These are phyloP conservation scores for Cerceris ruficornis DNA, from an alignment of 2,888 invertebrate genomes.

Conservation along the genomic window DNA sequence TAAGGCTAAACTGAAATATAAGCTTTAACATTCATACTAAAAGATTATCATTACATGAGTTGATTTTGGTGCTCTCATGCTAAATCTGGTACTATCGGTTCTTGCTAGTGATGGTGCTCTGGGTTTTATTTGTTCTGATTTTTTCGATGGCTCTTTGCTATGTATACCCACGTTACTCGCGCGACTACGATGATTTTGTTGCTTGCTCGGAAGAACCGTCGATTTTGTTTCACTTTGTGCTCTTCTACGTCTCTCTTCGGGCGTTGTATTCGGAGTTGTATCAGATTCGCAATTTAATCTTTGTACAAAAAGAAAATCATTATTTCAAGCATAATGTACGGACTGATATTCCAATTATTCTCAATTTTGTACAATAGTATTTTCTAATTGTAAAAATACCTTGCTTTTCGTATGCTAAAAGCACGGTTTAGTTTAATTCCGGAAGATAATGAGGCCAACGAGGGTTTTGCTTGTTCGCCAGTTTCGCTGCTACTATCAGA, in stretches of 20 bases:
- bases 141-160: slow-evolving; percentile 67
- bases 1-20: not conserved
- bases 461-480: slow-evolving; percentile 66
- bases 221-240: slow-evolving; percentile 69
- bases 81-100: slow-evolving; percentile 86
- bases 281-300: slow-evolving; percentile 74
- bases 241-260: slow-evolving; percentile 72
- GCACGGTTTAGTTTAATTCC: slow-evolving; percentile 75
- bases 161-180: slow-evolving; percentile 63
- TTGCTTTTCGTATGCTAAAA: slow-evolving; percentile 74
- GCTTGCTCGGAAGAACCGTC: slow-evolving; percentile 59
- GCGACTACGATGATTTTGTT: slow-evolving; percentile 68
- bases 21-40: too few relatives aligned
- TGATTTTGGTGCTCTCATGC: slow-evolving; percentile 83
- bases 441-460: slow-evolving; percentile 66
- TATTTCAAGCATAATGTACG: not conserved
- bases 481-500: slow-evolving; percentile 76
- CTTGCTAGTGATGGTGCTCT: slow-evolving; percentile 82
- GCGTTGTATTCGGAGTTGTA: slow-evolving; percentile 75
- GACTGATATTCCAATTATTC: too few relatives aligned
- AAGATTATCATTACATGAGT: slow-evolving; percentile 62
- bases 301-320: not conserved
- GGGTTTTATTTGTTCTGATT: slow-evolving; percentile 66
- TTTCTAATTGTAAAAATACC: slow-evolving; percentile 48
- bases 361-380: not conserved